A percentile compares a stretch with the other conserved stretches of the same genome.
phyloP scores from a whole-genome alignment of 2,113 vertebrate species.

The Pollachius pollachius region DNA sequence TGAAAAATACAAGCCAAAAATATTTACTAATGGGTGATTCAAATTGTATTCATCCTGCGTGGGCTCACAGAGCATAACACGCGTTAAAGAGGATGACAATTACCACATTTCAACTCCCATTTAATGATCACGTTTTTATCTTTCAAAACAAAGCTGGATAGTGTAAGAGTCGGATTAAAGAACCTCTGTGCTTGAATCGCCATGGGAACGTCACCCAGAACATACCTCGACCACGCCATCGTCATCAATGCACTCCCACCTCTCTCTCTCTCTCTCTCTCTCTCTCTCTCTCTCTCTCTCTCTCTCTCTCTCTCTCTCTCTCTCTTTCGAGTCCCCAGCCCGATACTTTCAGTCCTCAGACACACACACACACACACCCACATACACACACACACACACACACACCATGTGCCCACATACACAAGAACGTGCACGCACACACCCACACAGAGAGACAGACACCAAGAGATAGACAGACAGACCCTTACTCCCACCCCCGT shows the following conservation, averaged over 20 bases:
- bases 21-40: too few species aligned
- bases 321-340: constrained; percentile 43
- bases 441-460: constrained; percentile 30
- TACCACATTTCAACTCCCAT: too few species aligned
- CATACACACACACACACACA: not conserved
- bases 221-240: constrained; percentile 44
- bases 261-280: not conserved
- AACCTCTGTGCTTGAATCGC: constrained; percentile 49
- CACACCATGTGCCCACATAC: constrained; percentile 8
- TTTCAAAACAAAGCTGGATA: too few species aligned
- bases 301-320: constrained; percentile 10
- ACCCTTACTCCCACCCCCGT: constrained; percentile 66
- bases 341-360: constrained; percentile 25
- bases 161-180: constrained; percentile 59
- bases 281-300: constrained; percentile 41
- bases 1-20: too few species aligned
- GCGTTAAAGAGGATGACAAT: too few species aligned
- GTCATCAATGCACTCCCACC: not conserved
- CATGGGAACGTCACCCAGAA: constrained; percentile 58
- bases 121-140: too few species aligned
- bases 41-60: too few species aligned
- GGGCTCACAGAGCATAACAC: too few species aligned
- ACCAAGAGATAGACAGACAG: constrained; percentile 36
- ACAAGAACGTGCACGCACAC: constrained; percentile 43
- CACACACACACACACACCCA: constrained; percentile 22